phyloP scores from a whole-genome alignment of 2,113 vertebrate species.

The Psophia crepitans region DNA sequence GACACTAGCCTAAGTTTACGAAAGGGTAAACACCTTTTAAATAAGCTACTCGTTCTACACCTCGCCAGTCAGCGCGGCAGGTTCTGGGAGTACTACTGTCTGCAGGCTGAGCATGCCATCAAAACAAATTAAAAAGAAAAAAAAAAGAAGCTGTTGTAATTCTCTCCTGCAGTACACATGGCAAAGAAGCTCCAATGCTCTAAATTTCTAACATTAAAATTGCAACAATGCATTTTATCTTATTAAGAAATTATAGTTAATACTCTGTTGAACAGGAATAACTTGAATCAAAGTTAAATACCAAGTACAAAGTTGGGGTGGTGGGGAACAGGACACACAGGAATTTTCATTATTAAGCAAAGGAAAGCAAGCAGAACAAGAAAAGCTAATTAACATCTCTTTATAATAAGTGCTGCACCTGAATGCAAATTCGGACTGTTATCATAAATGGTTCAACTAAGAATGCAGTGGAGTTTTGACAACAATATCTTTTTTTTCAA shows the following conservation, averaged over 20 bases:
- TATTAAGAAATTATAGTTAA: conserved; percentile 38
- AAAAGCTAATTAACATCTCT: conserved; percentile 39
- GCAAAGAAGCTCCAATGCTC: neutral
- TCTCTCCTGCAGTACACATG: neutral
- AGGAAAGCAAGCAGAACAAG: conserved; percentile 15
- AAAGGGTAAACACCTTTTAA: neutral
- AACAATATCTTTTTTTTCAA: conserved; percentile 46
- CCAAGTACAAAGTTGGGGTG: conserved; percentile 37
- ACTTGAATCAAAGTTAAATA: conserved; percentile 58
- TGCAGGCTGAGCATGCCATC: neutral
- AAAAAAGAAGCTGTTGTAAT: neutral
- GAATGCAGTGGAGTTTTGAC: conserved; percentile 47
- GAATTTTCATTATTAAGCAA: conserved; percentile 39
- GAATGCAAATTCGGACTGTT: conserved; percentile 48
- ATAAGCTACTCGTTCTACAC: neutral
- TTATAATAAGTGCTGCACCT: conserved; percentile 31
- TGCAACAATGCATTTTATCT: conserved; percentile 1
- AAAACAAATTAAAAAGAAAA: neutral
- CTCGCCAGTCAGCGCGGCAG: neutral
- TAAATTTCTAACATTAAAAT: conserved; percentile 1
- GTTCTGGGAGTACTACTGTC: neutral
- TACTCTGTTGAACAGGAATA: conserved; percentile 56
- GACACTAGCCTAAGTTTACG: neutral
- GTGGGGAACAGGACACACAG: conserved; percentile 45
- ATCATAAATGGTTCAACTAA: conserved; percentile 26